phyloP scores from a whole-genome alignment of 2,113 vertebrate genomes.

The Lasiurus cinereus region DNA sequence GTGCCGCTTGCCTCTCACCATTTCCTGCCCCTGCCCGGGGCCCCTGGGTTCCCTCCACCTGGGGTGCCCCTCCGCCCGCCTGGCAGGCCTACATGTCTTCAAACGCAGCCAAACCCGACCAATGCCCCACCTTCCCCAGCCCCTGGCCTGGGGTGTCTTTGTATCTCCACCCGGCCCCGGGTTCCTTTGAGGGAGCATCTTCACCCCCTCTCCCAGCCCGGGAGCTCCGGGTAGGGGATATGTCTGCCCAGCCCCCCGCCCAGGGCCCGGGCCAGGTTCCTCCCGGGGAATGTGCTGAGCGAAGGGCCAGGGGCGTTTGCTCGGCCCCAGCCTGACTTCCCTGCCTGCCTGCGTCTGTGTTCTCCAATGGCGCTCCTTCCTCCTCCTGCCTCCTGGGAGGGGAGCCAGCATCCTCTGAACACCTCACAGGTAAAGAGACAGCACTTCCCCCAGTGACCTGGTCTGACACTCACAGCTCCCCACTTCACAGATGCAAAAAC shows the following conservation, averaged over 20 bases:
- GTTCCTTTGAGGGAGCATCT: not conserved
- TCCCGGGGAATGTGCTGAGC: not conserved
- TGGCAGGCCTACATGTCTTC: not conserved
- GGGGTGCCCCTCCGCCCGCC: not conserved
- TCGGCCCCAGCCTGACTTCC: not conserved
- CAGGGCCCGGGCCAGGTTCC: not conserved
- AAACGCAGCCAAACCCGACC: not conserved
- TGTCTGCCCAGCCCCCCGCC: not conserved
- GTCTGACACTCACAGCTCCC: not conserved
- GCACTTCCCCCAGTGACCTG: not conserved
- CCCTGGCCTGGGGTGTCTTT: too few relatives aligned
- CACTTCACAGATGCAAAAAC: constrained; percentile 1
- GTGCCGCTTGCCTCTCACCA: not conserved
- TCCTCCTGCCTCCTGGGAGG: too few relatives aligned
- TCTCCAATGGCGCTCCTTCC: too few relatives aligned
- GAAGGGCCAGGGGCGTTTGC: not conserved
- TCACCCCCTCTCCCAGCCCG: not conserved
- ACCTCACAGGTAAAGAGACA: not conserved
- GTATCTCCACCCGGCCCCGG: not conserved
- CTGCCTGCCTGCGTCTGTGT: not conserved
- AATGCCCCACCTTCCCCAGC: not conserved
- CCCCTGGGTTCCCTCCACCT: not conserved
- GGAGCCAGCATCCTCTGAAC: not conserved
- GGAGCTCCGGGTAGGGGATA: not conserved
- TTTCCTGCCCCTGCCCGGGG: not conserved